Percentiles rank a stretch among this genome's conserved stretches.
These are phyloP conservation scores for Oryzias celebensis DNA, from an alignment of 2,113 vertebrate genomes.

Conservation along the genomic window DNA sequence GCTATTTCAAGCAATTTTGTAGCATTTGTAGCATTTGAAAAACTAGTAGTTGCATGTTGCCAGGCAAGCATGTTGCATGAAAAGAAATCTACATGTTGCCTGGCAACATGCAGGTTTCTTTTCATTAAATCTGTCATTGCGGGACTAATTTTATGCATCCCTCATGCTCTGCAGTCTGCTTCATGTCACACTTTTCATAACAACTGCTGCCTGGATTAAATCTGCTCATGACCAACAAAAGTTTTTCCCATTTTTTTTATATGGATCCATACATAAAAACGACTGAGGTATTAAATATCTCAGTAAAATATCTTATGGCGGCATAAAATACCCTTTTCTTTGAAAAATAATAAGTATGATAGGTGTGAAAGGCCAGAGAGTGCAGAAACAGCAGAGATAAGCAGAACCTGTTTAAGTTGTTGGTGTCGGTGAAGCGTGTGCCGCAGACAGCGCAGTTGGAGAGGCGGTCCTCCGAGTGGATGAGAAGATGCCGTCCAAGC, in stretches of 20 bases:
- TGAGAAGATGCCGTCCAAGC: conserved; percentile 92
- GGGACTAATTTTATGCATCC: conserved; percentile 44
- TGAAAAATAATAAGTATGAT: not conserved
- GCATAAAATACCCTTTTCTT: not conserved
- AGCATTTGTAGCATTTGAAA: conserved; percentile 21
- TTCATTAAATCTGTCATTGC: conserved; percentile 46
- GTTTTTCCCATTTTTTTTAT: not conserved
- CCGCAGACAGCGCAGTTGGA: conserved; percentile 98
- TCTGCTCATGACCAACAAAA: too few relatives aligned
- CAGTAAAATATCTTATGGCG: too few relatives aligned
- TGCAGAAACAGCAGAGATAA: conserved; percentile 7
- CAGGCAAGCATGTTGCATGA: too few relatives aligned
- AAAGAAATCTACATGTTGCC: conserved; percentile 12
- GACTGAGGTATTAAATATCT: not conserved
- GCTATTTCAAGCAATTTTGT: conserved; percentile 24
- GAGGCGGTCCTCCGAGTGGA: conserved; percentile 95
- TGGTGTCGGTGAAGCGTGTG: conserved; percentile 90
- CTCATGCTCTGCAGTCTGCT: conserved; percentile 38
- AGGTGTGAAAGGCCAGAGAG: conserved; percentile 1
- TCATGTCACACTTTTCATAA: conserved; percentile 14
- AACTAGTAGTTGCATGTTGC: conserved; percentile 29
- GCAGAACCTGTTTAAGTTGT: conserved; percentile 93
- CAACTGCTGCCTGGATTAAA: not conserved
- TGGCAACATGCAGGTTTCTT: conserved; percentile 57
- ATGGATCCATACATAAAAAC: not conserved